Evolutionary conservation across 2,888 invertebrate genomes (phyloP).

Genomic region (Aplocera efformata): DNA sequence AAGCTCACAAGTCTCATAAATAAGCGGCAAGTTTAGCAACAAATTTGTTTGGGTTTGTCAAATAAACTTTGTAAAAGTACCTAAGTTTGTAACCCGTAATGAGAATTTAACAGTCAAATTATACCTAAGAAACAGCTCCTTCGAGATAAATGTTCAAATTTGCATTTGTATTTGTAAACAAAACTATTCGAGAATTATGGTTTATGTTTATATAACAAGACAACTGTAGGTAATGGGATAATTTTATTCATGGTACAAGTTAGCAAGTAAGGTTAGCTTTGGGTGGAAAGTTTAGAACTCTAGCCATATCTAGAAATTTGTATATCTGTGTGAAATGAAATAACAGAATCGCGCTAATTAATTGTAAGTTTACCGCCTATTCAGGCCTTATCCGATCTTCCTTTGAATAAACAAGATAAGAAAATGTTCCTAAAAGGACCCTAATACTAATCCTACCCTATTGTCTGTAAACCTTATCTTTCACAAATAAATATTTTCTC

Average conservation of each 20-base stretch:
- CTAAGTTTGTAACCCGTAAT: constrained; percentile 23
- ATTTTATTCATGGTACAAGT: constrained; percentile 18
- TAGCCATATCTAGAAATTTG: too few species aligned
- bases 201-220: constrained; percentile 7
- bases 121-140: constrained; percentile 13
- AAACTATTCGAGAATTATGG: constrained; percentile 3
- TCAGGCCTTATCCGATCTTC: too few species aligned
- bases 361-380: too few species aligned
- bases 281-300: too few species aligned
- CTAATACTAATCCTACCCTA: too few species aligned
- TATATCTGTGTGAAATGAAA: too few species aligned
- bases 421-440: too few species aligned
- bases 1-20: constrained; percentile 1
- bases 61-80: constrained; percentile 20
- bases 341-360: too few species aligned
- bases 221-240: constrained; percentile 12
- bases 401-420: too few species aligned
- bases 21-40: constrained; percentile 11
- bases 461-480: too few species aligned
- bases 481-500: too few species aligned
- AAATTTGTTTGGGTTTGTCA: constrained; percentile 17
- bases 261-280: background rate
- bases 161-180: constrained; percentile 10
- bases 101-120: constrained; percentile 23
- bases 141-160: constrained; percentile 6